Percentiles rank a stretch among this genome's conserved stretches.
Conservation (phyloP, 2,113 vertebrate genomes). For the Xenotilapia longispinis region DNA sequence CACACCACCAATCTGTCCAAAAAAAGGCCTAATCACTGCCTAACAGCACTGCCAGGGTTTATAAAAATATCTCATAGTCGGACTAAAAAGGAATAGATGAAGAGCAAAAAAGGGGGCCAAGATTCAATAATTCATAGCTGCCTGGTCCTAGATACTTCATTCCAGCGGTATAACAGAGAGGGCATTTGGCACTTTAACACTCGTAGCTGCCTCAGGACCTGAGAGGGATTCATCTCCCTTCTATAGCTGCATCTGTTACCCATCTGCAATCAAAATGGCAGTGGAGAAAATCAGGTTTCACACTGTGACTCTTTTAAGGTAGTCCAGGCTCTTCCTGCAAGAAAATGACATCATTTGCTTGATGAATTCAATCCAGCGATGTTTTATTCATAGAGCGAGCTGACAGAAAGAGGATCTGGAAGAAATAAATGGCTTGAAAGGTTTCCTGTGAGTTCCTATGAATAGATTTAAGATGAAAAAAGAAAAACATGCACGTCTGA, state of each 20-base stretch:
- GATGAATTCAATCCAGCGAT: constrained; percentile 17
- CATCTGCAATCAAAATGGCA: not conserved
- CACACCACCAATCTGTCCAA: not conserved
- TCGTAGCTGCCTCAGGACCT: constrained; percentile 16
- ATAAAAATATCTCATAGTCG: not conserved
- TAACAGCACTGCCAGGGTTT: not conserved
- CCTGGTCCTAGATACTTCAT: constrained; percentile 30
- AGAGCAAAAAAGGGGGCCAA: not conserved
- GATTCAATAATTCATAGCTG: constrained; percentile 55
- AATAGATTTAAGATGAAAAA: not conserved
- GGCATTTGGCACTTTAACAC: constrained; percentile 46
- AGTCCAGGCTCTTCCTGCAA: not conserved
- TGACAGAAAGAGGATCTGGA: not conserved
- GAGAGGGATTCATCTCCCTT: not conserved
- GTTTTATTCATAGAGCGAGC: constrained; percentile 34
- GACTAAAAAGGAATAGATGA: constrained; percentile 26
- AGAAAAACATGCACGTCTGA: not conserved
- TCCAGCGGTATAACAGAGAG: constrained; percentile 8
- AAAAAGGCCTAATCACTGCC: not conserved
- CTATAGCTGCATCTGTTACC: not conserved
- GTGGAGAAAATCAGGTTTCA: constrained; percentile 17
- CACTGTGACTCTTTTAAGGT: not conserved
- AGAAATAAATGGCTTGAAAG: not conserved
- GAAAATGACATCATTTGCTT: constrained; percentile 19
- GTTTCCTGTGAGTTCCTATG: not conserved